Percentiles rank a stretch among this genome's conserved stretches.
Conservation (phyloP, 2,888 invertebrate genomes). For the Drosophila neotestacea region DNA sequence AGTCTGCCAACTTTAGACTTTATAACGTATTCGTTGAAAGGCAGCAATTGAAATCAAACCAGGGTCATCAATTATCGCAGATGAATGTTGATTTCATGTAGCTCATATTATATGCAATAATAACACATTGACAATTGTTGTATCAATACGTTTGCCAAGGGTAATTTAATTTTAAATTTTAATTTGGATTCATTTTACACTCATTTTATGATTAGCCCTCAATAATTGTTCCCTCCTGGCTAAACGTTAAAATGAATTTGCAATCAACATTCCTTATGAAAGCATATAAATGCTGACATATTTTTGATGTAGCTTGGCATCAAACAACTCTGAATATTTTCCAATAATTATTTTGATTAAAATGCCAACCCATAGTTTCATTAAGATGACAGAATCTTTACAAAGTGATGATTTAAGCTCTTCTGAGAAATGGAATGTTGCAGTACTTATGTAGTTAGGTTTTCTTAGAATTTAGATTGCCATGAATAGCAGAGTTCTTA, state of each 20-base stretch:
- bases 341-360: neutral
- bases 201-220: neutral
- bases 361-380: neutral
- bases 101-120: neutral
- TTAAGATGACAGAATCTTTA: neutral
- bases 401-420: neutral
- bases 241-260: neutral
- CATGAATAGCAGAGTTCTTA: neutral
- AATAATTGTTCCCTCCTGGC: no score
- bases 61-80: neutral
- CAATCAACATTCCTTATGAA: neutral
- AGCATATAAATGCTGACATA: neutral
- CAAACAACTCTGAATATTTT: neutral
- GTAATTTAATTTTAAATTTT: slow-evolving; percentile 1
- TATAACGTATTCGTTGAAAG: no score
- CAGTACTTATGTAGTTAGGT: neutral
- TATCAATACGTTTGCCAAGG: neutral
- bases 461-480: neutral
- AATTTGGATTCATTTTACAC: neutral
- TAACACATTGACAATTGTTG: neutral
- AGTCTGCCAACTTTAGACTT: neutral
- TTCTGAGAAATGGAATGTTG: neutral
- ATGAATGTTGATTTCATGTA: neutral
- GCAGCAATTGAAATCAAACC: neutral
- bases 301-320: neutral